Evolutionary conservation across 1,140 invertebrate genomes (phyloP).

Genomic region (Camponotus pennsylvanicus): DNA sequence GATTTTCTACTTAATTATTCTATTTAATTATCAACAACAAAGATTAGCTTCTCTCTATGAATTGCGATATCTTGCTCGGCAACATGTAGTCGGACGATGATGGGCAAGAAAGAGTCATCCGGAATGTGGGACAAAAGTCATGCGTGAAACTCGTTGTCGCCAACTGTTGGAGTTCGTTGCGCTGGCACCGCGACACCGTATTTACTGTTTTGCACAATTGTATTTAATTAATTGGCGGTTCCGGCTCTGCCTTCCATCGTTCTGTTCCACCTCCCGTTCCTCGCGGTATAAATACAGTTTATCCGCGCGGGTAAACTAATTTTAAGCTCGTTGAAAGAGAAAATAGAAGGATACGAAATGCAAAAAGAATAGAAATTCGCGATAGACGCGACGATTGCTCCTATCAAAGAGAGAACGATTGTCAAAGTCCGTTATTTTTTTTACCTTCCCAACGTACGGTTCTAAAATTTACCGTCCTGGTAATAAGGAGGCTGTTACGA

Average conservation of each 20-base stretch:
- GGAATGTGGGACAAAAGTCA: slow-evolving; percentile 46
- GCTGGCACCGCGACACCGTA: slow-evolving; percentile 47
- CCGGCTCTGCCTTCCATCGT: slow-evolving; percentile 12
- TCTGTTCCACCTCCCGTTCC: background rate
- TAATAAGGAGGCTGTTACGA: slow-evolving; percentile 57
- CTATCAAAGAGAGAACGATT: background rate
- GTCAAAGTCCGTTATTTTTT: background rate
- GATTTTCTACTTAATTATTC: background rate
- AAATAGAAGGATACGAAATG: background rate
- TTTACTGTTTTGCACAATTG: slow-evolving; percentile 73
- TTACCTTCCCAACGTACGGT: background rate
- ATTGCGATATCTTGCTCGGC: slow-evolving; percentile 3
- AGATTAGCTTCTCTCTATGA: background rate
- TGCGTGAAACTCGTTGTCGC: slow-evolving; percentile 63
- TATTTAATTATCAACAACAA: background rate
- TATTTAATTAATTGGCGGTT: slow-evolving; percentile 74
- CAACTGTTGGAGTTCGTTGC: slow-evolving; percentile 66
- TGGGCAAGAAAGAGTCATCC: slow-evolving; percentile 5
- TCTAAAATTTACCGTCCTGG: slow-evolving; percentile 31
- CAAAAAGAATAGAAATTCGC: background rate
- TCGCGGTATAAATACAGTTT: slow-evolving; percentile 40
- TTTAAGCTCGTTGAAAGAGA: slow-evolving; percentile 38
- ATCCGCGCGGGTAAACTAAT: slow-evolving; percentile 46
- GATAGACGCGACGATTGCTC: background rate
- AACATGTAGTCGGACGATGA: background rate